These are phyloP conservation scores for Reticulitermes lucifugus DNA, from an alignment of 2,888 invertebrate genomes.

Conservation along the genomic window DNA sequence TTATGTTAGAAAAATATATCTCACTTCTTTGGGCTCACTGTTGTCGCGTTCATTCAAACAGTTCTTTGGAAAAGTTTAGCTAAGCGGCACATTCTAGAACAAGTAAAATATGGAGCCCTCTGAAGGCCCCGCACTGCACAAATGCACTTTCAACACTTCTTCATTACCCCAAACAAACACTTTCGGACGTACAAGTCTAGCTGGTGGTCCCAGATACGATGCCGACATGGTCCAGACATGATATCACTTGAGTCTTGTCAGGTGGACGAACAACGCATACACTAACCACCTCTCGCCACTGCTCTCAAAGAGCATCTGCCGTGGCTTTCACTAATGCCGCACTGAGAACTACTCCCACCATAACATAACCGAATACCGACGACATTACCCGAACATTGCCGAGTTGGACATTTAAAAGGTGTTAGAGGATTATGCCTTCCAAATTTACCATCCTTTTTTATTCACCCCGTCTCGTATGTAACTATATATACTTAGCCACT, in stretches of 20 bases:
- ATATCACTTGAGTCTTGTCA: too few relatives aligned
- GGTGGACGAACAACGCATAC: background rate
- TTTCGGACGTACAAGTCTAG: background rate
- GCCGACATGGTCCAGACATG: background rate
- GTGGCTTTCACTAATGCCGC: background rate
- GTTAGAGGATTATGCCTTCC: background rate
- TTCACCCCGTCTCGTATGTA: constrained; percentile 6
- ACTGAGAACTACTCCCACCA: constrained; percentile 1
- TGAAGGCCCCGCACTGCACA: constrained; percentile 18
- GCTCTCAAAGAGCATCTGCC: constrained; percentile 42
- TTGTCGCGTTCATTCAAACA: constrained; percentile 10
- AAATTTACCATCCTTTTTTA: constrained; percentile 14
- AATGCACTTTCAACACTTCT: constrained; percentile 16
- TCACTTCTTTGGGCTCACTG: constrained; percentile 1
- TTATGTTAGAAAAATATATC: constrained; percentile 11
- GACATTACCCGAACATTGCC: constrained; percentile 12
- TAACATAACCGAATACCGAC: constrained; percentile 13
- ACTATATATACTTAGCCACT: constrained; percentile 31
- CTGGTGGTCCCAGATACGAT: background rate
- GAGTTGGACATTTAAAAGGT: constrained; percentile 25
- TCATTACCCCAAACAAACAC: background rate
- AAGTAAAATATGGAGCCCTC: constrained; percentile 1
- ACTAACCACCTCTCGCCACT: background rate
- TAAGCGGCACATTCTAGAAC: constrained; percentile 10
- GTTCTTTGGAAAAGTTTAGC: constrained; percentile 14